Base-by-base conservation (phyloP, 2,797 vertebrate species). In the Acanthurus tractus region DNA sequence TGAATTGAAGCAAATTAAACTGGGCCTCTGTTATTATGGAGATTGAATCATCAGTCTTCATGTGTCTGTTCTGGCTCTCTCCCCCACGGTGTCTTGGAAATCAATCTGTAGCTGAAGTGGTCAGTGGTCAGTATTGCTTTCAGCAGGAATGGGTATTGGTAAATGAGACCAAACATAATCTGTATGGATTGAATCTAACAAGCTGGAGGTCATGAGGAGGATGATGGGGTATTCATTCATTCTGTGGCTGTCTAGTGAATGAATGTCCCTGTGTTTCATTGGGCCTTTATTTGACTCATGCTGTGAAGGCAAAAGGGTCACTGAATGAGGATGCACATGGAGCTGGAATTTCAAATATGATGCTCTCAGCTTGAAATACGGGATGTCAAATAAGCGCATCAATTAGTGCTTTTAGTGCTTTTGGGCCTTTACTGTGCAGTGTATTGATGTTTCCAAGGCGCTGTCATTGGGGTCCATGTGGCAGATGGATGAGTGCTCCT, bases 11-110 rank as follows among this genome's bases (percentile, higher is more conserved):
- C 59, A 79, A 91, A 88, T 86, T 77, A 78, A 88, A 78, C 8
- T 2, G 2, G 52, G 42, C 36, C 58, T 11, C 0, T 36, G 73
- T 89, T 85, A 89, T 90, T 85, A 88, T 68, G 77, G 79, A 73
- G 78, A 91, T 82, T 70, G 79, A 90, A 72, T 84, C 89, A 85
- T 91, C 78, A 58, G 78, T 92, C 88, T 86, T 82, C 62, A 25
- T 50, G 58, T 78, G 69, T 84, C 75, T 82, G 81, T 66, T 74
- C 29, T 25, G 73, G 3, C 25, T 29, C 3, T 29, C 25, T 83
- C 82, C 72, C 79, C 50, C 0, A 44, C 6, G 76, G 79, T 63
- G 2, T 68, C 74, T 76, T 64, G 57, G 69, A 78, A 84, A 90
- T 92, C 82, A 86, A 87, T 90, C 76, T 34, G 4, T 44, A 50